Conservation (phyloP, 53 echinoderm and acorn worm species). For the Echinometra lucunter region DNA sequence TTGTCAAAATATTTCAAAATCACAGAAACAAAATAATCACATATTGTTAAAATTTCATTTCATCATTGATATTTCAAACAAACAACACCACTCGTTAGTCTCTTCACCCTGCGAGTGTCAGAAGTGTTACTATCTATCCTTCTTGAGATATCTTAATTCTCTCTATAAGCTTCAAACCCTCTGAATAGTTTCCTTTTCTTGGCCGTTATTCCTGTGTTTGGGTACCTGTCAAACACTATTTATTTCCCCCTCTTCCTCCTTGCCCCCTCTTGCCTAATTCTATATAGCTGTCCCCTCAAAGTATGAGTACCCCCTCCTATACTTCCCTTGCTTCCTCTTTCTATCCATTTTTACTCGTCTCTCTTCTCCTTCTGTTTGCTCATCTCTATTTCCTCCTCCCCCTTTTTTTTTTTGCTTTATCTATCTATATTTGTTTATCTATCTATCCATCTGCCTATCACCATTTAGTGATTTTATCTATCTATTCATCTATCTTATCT, state of each 20-base stretch:
- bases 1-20: not conserved
- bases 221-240: conserved; percentile 56
- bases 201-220: conserved; percentile 36
- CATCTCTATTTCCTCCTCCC: not conserved
- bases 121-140: not conserved
- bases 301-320: not conserved
- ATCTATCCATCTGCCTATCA: not conserved
- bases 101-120: not conserved
- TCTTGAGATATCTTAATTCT: conserved; percentile 33
- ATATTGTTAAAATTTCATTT: too few relatives aligned
- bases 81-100: not conserved
- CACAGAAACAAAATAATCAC: not conserved
- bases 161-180: not conserved
- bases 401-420: not conserved
- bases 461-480: not conserved
- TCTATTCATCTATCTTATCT: not conserved
- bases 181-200: conserved; percentile 48
- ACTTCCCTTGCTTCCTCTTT: conserved; percentile 6
- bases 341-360: not conserved
- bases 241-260: conserved; percentile 42
- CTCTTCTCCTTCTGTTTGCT: not conserved
- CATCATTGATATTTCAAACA: not conserved
- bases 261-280: conserved; percentile 33
- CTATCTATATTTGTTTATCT: not conserved
- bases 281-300: conserved; percentile 55